These are phyloP conservation scores for Stegastes partitus DNA, from an alignment of 2,113 vertebrate species.

Conservation along the genomic window DNA sequence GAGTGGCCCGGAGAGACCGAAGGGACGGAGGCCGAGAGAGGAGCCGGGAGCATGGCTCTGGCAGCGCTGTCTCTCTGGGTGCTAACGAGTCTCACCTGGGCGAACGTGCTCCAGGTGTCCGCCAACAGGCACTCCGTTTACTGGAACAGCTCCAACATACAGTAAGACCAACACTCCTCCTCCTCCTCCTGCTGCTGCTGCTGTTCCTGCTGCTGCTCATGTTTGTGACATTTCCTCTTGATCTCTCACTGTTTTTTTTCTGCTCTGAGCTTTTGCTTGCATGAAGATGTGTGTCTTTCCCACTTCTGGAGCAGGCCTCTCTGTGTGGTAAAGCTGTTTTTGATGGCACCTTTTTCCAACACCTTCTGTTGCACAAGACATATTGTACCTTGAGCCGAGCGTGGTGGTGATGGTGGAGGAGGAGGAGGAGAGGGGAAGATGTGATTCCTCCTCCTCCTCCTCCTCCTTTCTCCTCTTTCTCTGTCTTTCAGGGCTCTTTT, in stretches of 20 bases:
- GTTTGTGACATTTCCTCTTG: no score
- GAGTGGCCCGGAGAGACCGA: conserved; percentile 62
- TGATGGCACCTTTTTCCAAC: conserved; percentile 36
- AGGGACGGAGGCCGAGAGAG: conserved; percentile 59
- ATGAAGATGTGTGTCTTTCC: no score
- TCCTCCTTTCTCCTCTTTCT: conserved; percentile 29
- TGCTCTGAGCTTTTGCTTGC: not conserved
- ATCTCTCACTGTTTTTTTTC: no score
- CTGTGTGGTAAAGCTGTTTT: not conserved
- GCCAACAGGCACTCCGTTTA: conserved; percentile 93
- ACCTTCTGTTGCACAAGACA: conserved; percentile 27
- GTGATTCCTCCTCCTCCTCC: conserved; percentile 18
- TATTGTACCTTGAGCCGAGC: conserved; percentile 11
- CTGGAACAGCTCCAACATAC: conserved; percentile 97
- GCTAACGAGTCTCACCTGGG: conserved; percentile 86
- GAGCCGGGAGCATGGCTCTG: conserved; percentile 85
- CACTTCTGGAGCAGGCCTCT: not conserved
- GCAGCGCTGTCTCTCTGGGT: conserved; percentile 81
- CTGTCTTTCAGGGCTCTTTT: no score
- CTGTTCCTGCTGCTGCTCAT: not conserved
- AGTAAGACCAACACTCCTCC: conserved; percentile 89
- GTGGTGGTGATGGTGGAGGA: not conserved
- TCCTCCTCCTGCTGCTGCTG: not conserved
- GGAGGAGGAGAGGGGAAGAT: conserved; percentile 18
- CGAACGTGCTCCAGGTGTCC: conserved; percentile 82